Conservation (phyloP, 2,113 vertebrate genomes). For the Phalacrocorax carbo region DNA sequence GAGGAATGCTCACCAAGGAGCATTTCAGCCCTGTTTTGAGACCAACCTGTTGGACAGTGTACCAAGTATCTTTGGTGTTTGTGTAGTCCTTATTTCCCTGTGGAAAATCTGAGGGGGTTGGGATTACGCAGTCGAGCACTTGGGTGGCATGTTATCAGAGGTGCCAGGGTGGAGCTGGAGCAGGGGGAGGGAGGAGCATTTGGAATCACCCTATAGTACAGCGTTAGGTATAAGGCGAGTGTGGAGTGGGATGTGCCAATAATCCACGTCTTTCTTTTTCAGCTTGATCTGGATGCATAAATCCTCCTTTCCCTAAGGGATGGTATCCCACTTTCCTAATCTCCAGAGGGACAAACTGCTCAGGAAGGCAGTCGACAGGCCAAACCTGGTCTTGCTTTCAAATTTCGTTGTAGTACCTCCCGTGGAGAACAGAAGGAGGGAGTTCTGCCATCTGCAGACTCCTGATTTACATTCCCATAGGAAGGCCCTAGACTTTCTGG, state of each 20-base stretch:
- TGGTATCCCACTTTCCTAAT: neutral
- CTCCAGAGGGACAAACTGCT: neutral
- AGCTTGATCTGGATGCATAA: neutral
- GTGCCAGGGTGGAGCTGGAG: neutral
- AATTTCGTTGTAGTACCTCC: neutral
- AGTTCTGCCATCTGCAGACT: neutral
- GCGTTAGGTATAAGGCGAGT: neutral
- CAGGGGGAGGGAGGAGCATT: neutral
- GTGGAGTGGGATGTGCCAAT: neutral
- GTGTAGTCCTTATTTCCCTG: neutral
- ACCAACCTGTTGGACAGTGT: neutral
- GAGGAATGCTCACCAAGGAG: neutral
- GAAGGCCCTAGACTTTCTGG: neutral
- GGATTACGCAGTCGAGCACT: accelerated
- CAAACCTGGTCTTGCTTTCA: neutral
- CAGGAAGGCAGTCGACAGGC: neutral
- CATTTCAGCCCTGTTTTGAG: neutral
- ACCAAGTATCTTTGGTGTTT: neutral
- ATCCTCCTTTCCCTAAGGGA: neutral
- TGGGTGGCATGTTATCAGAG: neutral
- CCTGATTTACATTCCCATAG: neutral
- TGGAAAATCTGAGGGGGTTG: neutral
- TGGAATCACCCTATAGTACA: accelerated
- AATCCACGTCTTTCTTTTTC: accelerated
- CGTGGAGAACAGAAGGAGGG: neutral